Conservation (phyloP, 2,888 invertebrate genomes). For the Limenitis camilla region DNA sequence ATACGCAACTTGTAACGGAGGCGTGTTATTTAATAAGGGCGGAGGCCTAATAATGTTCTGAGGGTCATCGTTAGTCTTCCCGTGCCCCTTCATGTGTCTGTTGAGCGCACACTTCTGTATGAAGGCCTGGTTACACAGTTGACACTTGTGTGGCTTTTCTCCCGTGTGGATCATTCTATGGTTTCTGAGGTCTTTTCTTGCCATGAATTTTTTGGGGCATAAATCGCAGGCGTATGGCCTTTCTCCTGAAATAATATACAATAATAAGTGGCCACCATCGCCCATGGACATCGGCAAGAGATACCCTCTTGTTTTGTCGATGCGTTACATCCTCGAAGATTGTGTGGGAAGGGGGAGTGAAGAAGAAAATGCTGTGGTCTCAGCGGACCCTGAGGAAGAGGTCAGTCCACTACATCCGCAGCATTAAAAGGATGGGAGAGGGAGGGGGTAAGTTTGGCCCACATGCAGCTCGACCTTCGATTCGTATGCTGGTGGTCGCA, state of each 20-base stretch:
- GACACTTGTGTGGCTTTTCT: slow-evolving; percentile 93
- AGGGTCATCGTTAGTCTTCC: slow-evolving; percentile 31
- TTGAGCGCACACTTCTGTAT: slow-evolving; percentile 94
- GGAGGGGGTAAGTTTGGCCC: no score
- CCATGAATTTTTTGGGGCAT: slow-evolving; percentile 93
- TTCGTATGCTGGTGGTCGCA: no score
- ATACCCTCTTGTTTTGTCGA: no score
- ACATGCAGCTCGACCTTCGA: no score
- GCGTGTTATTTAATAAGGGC: slow-evolving; percentile 16
- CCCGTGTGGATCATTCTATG: slow-evolving; percentile 93
- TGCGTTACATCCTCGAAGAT: no score
- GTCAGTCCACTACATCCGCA: no score
- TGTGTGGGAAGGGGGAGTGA: no score
- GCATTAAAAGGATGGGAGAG: no score
- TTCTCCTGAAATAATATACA: slow-evolving; percentile 62
- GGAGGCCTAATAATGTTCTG: slow-evolving; percentile 23
- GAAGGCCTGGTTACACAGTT: slow-evolving; percentile 91
- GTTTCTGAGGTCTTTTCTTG: slow-evolving; percentile 93
- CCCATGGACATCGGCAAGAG: no score
- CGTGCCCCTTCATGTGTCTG: slow-evolving; percentile 86
- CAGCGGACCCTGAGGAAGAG: no score
- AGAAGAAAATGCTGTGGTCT: no score
- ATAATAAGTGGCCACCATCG: no score
- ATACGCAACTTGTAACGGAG: slow-evolving; percentile 20
- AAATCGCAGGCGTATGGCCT: slow-evolving; percentile 88